Base-by-base conservation (phyloP, 1,140 invertebrate genomes). In the Manduca sexta region DNA sequence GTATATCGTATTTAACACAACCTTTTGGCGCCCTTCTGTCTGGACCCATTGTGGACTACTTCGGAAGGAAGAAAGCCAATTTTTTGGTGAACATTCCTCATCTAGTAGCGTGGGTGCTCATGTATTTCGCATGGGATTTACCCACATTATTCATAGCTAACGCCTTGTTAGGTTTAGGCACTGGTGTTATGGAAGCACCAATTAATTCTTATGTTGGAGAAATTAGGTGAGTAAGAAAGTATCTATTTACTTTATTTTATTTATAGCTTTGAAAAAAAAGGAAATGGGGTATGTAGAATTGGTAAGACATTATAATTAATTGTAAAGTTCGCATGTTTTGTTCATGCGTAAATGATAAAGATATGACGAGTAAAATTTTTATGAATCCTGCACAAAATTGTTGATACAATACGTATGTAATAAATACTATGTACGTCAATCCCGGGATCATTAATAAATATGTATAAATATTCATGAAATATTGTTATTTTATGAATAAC, bases 31-130 rank as follows among this genome's bases (percentile, higher is more conserved):
- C 91, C 34, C 49, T 93, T 2, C 49, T 89, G 0, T 93, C 92
- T 3, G 92, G 92, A 1, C 87, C 88, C 0, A 38, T 92, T 0
- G 90, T 92, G 0, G 91, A 93, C 60, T 88, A 87, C 11, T 77
- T 91, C 6, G 92, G 92, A 0, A 69, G 92, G 12, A 91, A 90
- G 64, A 86, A 78, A 49, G 87, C 91, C 1, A 92, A 92, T 84
- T 88, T 92, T 52, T 50, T 93, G 6, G 86, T 90, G 1, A 93
- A 90, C 59, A 67, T 93, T 0, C 92, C 92, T 0, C 92, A 93
- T 56, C 61, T 92, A 7, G 54, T 87, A 10, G 90, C 91, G 0
- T 93, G 92, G 92, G 29, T 92, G 0, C 64, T 92, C 0, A 90
- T 92, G 60, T 76, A 91, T 56, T 91, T 87, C 55, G 75, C 91